Evolutionary conservation across 2,888 invertebrate genomes (phyloP).

Genomic region (Gandaritis pyraliata): DNA sequence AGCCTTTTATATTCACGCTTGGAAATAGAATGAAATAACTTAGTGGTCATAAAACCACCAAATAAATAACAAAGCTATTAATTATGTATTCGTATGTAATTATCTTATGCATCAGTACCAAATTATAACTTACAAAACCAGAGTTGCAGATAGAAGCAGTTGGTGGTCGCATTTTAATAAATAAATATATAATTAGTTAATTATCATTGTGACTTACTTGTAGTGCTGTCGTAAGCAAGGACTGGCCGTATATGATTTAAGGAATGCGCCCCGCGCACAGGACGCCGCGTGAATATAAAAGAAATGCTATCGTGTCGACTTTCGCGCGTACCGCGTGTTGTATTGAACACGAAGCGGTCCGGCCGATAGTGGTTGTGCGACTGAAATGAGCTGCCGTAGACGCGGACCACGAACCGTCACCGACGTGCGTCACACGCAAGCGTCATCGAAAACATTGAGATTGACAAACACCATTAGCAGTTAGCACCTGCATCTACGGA

Average conservation of each 20-base stretch:
- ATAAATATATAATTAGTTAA: conserved; percentile 4
- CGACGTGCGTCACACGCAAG: conserved; percentile 33
- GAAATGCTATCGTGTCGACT: conserved; percentile 65
- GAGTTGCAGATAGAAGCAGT: background rate
- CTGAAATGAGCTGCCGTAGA: conserved; percentile 51
- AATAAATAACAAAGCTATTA: background rate
- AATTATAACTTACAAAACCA: background rate
- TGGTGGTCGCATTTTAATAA: background rate
- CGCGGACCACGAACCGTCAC: conserved; percentile 38
- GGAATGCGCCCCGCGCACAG: conserved; percentile 54
- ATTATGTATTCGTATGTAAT: background rate
- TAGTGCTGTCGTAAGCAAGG: conserved; percentile 50
- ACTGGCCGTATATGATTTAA: conserved; percentile 58
- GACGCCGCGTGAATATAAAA: conserved; percentile 72
- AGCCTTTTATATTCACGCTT: background rate
- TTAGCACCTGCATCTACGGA: conserved; percentile 33
- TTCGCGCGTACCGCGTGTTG: conserved; percentile 60
- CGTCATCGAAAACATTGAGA: conserved; percentile 33
- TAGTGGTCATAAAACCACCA: background rate
- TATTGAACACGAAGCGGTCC: conserved; percentile 38
- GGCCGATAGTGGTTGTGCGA: conserved; percentile 63
- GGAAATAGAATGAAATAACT: background rate
- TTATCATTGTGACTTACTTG: conserved; percentile 50
- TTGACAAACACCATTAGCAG: conserved; percentile 39
- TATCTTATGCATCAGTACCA: background rate